These are phyloP conservation scores for Coenobita brevimanus DNA, from an alignment of 1,140 invertebrate genomes.

Conservation along the genomic window DNA sequence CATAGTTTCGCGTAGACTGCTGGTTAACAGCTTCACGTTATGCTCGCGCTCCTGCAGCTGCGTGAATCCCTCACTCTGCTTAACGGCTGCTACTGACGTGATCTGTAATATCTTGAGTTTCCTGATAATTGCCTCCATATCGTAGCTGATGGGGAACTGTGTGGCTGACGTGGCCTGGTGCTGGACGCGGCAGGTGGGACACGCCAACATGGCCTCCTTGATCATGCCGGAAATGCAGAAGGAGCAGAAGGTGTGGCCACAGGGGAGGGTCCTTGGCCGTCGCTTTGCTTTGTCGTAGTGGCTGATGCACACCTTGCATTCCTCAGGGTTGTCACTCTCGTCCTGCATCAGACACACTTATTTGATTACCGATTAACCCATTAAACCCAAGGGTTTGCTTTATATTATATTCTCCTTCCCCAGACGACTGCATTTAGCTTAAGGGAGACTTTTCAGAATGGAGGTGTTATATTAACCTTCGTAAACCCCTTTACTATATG, in stretches of 20 bases:
- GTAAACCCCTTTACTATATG: too few relatives aligned
- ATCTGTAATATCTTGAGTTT: conserved; percentile 30
- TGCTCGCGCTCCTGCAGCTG: conserved; percentile 16
- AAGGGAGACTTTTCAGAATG: too few relatives aligned
- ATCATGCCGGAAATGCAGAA: conserved; percentile 24
- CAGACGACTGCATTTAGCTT: too few relatives aligned
- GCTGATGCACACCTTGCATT: conserved; percentile 37
- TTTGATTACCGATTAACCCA: too few relatives aligned
- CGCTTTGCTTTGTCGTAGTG: conserved; percentile 26
- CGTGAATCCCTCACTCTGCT: neutral
- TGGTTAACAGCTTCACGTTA: neutral
- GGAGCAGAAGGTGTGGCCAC: conserved; percentile 35
- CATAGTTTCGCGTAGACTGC: neutral
- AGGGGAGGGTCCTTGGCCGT: conserved; percentile 11
- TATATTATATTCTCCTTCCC: too few relatives aligned
- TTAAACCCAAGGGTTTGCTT: too few relatives aligned
- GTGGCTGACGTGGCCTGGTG: neutral
- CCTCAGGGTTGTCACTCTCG: conserved; percentile 20
- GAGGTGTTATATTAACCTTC: too few relatives aligned
- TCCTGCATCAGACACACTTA: neutral
- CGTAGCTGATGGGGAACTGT: conserved; percentile 39
- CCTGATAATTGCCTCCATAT: conserved; percentile 32
- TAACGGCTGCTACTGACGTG: neutral
- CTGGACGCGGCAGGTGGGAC: conserved; percentile 8
- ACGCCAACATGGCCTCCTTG: neutral